Percentiles rank a stretch among this genome's conserved stretches.
Evolutionary conservation across 2,888 invertebrate species (phyloP).

Genomic region (Trichopria drosophilae): DNA sequence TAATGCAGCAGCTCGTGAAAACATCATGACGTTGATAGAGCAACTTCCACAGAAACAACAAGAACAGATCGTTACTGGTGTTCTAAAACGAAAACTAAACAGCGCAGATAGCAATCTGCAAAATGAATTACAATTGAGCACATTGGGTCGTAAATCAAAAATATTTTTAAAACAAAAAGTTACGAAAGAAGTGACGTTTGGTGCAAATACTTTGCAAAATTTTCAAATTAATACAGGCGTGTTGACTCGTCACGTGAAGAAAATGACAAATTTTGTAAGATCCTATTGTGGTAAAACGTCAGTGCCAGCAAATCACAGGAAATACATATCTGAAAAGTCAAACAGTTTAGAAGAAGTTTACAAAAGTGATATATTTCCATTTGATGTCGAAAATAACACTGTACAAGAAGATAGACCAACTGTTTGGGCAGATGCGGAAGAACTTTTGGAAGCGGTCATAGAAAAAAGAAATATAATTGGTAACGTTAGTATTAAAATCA

Average conservation of each 20-base stretch:
- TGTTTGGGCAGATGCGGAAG: background rate
- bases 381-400: background rate
- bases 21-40: no score
- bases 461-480: background rate
- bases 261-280: constrained; percentile 16
- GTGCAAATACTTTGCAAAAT: constrained; percentile 11
- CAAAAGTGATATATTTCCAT: background rate
- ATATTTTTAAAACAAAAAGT: constrained; percentile 6
- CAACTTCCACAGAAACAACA: constrained; percentile 10
- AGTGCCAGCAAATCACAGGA: constrained; percentile 9
- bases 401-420: background rate
- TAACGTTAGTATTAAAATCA: background rate
- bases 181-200: constrained; percentile 3
- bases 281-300: constrained; percentile 11
- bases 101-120: background rate
- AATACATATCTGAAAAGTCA: constrained; percentile 13
- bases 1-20: no score
- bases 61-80: constrained; percentile 6
- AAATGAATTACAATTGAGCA: constrained; percentile 5
- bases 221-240: constrained; percentile 8
- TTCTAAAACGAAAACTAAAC: constrained; percentile 6
- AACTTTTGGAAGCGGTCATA: constrained; percentile 1
- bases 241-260: constrained; percentile 9
- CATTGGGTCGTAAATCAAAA: constrained; percentile 3
- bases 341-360: no score